Conservation (phyloP, 2,113 vertebrate genomes). For the Oryzias celebensis region DNA sequence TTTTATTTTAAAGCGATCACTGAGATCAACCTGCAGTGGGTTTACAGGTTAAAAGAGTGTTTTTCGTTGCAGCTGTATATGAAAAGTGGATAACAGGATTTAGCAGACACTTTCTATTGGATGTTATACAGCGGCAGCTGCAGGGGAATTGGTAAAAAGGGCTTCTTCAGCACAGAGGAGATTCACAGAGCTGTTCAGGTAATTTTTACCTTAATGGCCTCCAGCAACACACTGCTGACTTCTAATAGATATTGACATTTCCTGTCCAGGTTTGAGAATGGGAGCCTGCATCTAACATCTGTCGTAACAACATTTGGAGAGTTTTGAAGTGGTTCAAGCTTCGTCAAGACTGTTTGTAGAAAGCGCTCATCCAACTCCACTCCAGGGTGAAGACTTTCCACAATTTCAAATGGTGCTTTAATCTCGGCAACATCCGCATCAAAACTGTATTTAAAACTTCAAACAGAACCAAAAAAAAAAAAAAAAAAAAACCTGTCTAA, state of each 20-base stretch:
- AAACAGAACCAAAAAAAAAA: neutral
- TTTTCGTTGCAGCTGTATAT: neutral
- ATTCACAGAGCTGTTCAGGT: conserved; percentile 40
- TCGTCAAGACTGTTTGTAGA: conserved; percentile 1
- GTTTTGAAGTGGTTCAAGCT: conserved; percentile 10
- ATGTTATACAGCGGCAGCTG: conserved; percentile 17
- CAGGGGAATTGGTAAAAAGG: conserved; percentile 38
- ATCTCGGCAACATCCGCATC: too few species aligned
- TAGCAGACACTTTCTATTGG: conserved; percentile 34
- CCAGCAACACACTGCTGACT: conserved; percentile 55
- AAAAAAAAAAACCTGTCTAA: neutral
- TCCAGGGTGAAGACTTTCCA: too few species aligned
- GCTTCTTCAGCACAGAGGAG: conserved; percentile 38
- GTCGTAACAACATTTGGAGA: conserved; percentile 18
- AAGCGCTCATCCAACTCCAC: conserved; percentile 12
- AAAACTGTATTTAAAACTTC: neutral
- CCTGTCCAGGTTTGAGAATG: conserved; percentile 45
- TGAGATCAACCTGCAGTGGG: conserved; percentile 13
- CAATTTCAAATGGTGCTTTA: too few species aligned
- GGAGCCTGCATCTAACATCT: conserved; percentile 38
- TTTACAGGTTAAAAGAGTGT: conserved; percentile 20
- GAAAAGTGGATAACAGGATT: conserved; percentile 11
- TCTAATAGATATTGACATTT: conserved; percentile 56
- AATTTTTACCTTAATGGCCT: conserved; percentile 61
- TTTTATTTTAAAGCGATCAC: conserved; percentile 32